phyloP scores from a whole-genome alignment of 1,140 invertebrate species.

The Aphaenogaster ashmeadi region DNA sequence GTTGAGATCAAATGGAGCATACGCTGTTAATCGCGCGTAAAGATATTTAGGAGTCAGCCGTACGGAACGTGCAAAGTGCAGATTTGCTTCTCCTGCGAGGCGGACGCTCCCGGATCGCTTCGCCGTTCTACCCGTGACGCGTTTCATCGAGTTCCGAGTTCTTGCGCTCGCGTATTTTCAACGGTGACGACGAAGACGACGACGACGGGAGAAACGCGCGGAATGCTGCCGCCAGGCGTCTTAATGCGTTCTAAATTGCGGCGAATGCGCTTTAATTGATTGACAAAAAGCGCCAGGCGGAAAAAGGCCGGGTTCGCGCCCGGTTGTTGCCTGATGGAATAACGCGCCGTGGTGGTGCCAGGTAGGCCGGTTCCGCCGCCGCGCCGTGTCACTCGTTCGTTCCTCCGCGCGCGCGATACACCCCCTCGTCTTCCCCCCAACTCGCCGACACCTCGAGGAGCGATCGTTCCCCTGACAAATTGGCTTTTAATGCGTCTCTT shows the following conservation, averaged over 20 bases:
- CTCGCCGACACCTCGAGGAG: conserved; percentile 28
- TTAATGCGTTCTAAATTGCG: conserved; percentile 84
- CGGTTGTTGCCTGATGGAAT: conserved; percentile 58
- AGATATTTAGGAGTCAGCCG: conserved; percentile 49
- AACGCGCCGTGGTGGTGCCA: conserved; percentile 35
- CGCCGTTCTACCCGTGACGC: conserved; percentile 24
- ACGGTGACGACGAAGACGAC: conserved; percentile 24
- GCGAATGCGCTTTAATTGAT: conserved; percentile 81
- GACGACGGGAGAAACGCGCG: conserved; percentile 63
- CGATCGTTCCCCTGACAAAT: conserved; percentile 76
- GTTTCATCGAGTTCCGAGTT: conserved; percentile 42
- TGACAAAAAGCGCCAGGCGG: conserved; percentile 79
- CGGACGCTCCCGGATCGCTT: conserved; percentile 3
- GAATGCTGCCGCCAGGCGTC: conserved; percentile 69
- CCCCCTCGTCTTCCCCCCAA: not conserved
- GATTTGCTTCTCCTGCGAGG: not conserved
- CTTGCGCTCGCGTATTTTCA: conserved; percentile 35
- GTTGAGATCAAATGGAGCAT: conserved; percentile 28
- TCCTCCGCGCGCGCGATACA: conserved; percentile 53
- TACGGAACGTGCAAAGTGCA: conserved; percentile 31
- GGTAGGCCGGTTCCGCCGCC: conserved; percentile 46
- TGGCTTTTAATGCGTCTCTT: conserved; percentile 73
- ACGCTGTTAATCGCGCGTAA: conserved; percentile 43
- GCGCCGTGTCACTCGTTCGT: conserved; percentile 70
- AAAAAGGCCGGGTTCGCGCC: conserved; percentile 71